phyloP scores from a whole-genome alignment of 2,113 vertebrate species.

The Etia nguti region DNA sequence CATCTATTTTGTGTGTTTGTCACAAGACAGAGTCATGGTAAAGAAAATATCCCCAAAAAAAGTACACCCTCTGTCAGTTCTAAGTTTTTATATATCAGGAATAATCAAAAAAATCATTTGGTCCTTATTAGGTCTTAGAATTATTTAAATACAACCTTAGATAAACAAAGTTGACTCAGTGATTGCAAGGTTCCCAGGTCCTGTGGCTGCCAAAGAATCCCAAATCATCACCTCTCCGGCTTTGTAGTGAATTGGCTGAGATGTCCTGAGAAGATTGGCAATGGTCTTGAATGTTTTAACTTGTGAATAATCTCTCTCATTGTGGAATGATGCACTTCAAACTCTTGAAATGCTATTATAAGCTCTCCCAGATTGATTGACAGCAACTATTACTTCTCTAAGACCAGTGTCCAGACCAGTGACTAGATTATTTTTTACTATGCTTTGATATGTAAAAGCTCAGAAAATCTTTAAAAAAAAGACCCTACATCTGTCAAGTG shows the following conservation, averaged over 20 bases:
- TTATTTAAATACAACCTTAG: background rate
- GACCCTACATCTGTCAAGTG: background rate
- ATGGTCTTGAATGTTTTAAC: background rate
- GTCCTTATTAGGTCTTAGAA: too few species aligned
- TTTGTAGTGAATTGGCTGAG: background rate
- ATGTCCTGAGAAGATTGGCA: background rate
- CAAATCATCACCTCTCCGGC: background rate
- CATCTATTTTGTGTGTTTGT: background rate
- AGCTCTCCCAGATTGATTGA: background rate
- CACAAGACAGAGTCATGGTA: background rate
- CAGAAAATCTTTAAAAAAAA: background rate
- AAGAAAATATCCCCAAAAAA: background rate
- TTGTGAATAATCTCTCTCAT: background rate
- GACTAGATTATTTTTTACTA: too few species aligned
- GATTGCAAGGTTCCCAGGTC: background rate
- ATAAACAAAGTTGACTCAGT: background rate
- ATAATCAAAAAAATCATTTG: too few species aligned
- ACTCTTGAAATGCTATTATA: background rate
- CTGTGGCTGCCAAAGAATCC: background rate
- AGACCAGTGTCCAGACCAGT: too few species aligned
- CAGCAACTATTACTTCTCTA: background rate
- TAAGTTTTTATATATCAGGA: background rate
- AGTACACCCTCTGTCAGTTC: background rate
- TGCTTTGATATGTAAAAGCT: background rate
- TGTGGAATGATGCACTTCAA: background rate